These are phyloP conservation scores for Seriola quinqueradiata DNA, from an alignment of 2,113 vertebrate genomes.

Conservation along the genomic window DNA sequence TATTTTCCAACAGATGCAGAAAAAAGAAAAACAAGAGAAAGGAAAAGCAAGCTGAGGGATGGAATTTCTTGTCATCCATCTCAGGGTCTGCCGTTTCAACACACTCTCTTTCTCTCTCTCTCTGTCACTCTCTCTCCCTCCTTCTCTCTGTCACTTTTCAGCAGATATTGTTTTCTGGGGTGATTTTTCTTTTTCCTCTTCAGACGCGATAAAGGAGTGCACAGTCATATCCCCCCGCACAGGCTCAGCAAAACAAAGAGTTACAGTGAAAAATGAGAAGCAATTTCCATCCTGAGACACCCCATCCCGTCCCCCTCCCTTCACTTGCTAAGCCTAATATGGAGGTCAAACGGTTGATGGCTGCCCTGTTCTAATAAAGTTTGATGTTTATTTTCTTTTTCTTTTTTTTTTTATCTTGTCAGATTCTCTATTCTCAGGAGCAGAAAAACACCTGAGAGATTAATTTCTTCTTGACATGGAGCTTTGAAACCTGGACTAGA, in stretches of 20 bases:
- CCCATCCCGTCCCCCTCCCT: neutral
- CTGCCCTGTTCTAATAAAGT: constrained; percentile 4
- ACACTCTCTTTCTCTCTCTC: constrained; percentile 6
- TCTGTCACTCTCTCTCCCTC: neutral
- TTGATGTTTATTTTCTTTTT: constrained; percentile 23
- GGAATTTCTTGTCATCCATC: constrained; percentile 63
- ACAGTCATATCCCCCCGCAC: constrained; percentile 61
- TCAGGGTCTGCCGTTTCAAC: constrained; percentile 39
- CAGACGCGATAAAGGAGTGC: constrained; percentile 63
- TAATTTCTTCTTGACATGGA: neutral
- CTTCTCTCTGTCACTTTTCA: constrained; percentile 55
- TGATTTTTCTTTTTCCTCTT: constrained; percentile 60
- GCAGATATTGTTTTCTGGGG: constrained; percentile 68
- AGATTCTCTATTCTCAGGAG: neutral
- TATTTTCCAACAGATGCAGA: constrained; percentile 53
- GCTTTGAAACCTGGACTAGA: constrained; percentile 12
- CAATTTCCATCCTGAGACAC: constrained; percentile 41
- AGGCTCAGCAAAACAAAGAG: constrained; percentile 62
- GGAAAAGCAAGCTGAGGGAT: constrained; percentile 39
- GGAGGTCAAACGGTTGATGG: constrained; percentile 38
- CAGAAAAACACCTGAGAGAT: neutral
- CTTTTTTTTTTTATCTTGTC: constrained; percentile 21
- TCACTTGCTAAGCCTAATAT: neutral
- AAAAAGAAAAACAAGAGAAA: neutral
- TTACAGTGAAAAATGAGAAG: constrained; percentile 58